Base-by-base conservation (phyloP, 2,888 invertebrate species). In the Stomorhina lunata region DNA sequence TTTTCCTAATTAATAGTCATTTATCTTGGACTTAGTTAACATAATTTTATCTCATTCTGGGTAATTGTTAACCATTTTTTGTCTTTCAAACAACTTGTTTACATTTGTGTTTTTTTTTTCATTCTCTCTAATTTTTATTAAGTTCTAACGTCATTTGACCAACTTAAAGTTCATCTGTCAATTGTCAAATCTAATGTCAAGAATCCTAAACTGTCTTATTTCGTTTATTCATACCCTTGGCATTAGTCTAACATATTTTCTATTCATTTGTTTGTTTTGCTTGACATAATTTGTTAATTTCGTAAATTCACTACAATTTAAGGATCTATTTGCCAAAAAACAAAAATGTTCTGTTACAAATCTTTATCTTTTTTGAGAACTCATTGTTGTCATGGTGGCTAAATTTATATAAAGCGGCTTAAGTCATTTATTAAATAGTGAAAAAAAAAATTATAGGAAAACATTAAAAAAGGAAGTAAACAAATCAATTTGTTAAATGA, bases 81-180 rank as follows among this genome's bases (percentile, higher is more conserved):
- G 32, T 9, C 25, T 32, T 32, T 66, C 25, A 43, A 45, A 68
- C 55, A 68, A 73, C 37, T 68, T 61, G 59, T 59, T 63, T 48
- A 45, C 17, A 43, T 45, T 48, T 20, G 27, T 25, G 65, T 75
- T n/a, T 50, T 22, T 27, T 68, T n/a, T 10, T 2, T 63, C 27
- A 59, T 55, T 50, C n/a, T 63, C n/a, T n/a, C n/a, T n/a, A n/a
- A 25, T 53, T 61, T 68, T 73, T 53, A 77, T 80, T 71, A 81
- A 84, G 83, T 84, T 85, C 73, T 72, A 68, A 75, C 85, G 86
- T 86, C 86, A 83, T 80, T 77, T 84, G 76, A 45, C 45, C 78
- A 73, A 73, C 80, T 76, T 29, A 72, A 73, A 86, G 83, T 86
- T 88, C 88, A 88, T 88, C 88, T 88, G 88, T 88, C 88, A 88